A percentile compares a stretch with the other conserved stretches of the same genome.
phyloP scores from a whole-genome alignment of 1,140 invertebrate species.

The Calephelis virginiensis region DNA sequence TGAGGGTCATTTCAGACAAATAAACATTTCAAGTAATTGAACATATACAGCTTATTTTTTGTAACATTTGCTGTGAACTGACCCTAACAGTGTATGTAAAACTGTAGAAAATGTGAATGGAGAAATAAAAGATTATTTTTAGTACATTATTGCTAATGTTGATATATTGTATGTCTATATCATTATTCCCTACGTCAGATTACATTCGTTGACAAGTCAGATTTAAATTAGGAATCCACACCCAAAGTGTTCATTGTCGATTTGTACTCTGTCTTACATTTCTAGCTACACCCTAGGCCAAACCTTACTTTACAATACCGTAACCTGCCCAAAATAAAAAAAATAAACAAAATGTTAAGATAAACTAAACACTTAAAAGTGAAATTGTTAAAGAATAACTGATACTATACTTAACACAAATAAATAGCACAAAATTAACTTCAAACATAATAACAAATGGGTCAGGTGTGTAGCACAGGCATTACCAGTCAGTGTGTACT shows the following conservation, averaged over 20 bases:
- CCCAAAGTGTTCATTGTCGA: conserved; percentile 67
- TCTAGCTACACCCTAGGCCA: conserved; percentile 78
- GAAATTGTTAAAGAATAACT: conserved; percentile 57
- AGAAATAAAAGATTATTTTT: conserved; percentile 75
- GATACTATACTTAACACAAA: conserved; percentile 64
- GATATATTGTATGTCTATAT: conserved; percentile 78
- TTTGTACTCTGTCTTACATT: conserved; percentile 76
- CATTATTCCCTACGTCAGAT: conserved; percentile 78
- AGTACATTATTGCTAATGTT: conserved; percentile 79
- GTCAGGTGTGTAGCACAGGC: conserved; percentile 53
- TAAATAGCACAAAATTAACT: conserved; percentile 55
- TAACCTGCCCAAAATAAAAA: conserved; percentile 76
- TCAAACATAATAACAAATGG: conserved; percentile 60
- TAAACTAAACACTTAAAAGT: conserved; percentile 58
- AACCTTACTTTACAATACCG: conserved; percentile 78
- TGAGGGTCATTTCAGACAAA: too few species aligned
- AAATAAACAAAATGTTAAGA: conserved; percentile 52
- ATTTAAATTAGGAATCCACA: conserved; percentile 65
- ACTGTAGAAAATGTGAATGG: neutral
- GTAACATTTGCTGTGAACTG: too few species aligned
- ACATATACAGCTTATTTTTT: too few species aligned
- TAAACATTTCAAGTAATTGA: too few species aligned
- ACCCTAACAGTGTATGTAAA: too few species aligned
- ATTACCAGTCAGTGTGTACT: conserved; percentile 7
- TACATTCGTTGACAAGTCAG: conserved; percentile 79